Conservation (phyloP, 2,888 invertebrate species). For the Cheilosia vulpina region DNA sequence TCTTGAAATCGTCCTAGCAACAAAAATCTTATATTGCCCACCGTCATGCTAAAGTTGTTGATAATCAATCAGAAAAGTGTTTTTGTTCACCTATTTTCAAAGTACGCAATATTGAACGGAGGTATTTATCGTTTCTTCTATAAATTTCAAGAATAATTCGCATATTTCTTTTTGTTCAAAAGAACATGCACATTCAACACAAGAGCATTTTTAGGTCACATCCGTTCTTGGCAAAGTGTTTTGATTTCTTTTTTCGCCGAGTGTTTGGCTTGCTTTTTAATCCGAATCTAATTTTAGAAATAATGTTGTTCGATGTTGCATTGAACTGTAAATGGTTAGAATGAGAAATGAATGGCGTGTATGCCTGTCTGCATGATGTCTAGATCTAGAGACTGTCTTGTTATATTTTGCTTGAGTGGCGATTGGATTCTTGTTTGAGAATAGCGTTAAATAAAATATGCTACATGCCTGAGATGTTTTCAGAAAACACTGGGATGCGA, state of each 20-base stretch:
- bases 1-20: too few relatives aligned
- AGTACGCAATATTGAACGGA: too few relatives aligned
- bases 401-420: too few relatives aligned
- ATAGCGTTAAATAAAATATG: too few relatives aligned
- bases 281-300: conserved; percentile 30
- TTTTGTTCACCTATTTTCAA: too few relatives aligned
- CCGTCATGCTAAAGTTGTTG: too few relatives aligned
- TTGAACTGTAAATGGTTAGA: conserved; percentile 7
- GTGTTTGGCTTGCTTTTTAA: conserved; percentile 6
- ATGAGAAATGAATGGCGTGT: conserved; percentile 3
- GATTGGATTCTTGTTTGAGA: too few relatives aligned
- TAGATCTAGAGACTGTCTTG: neutral
- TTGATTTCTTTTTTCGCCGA: conserved; percentile 8
- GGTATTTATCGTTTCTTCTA: neutral
- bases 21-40: too few relatives aligned
- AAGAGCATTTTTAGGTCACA: conserved; percentile 16
- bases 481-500: too few relatives aligned
- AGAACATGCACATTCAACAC: neutral
- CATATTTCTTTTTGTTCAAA: neutral
- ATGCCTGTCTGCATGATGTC: conserved; percentile 21
- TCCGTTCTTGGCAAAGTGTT: conserved; percentile 36
- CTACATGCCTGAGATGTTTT: too few relatives aligned
- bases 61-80: too few relatives aligned
- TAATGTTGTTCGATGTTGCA: conserved; percentile 1
- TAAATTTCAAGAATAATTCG: neutral